Evolutionary conservation across 2,113 vertebrate species (phyloP), one percentile per base, ranked within the genome.

Genomic region (Tenrec ecaudatus): DNA sequence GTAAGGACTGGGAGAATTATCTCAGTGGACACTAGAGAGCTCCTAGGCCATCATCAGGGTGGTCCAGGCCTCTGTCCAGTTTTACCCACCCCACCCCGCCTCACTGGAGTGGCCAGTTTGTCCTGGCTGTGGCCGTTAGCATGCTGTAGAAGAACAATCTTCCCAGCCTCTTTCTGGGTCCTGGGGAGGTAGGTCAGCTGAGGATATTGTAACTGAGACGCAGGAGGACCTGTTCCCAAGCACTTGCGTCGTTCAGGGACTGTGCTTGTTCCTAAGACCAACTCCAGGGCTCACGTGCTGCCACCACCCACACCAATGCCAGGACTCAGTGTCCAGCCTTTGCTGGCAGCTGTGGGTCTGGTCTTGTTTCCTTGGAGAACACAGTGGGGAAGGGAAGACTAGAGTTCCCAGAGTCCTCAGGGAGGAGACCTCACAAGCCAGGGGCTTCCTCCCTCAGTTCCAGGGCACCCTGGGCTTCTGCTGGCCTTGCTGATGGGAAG

Each of bases 371-470:
- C 77, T 6, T 19, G 75, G 31, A 29, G 43, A 62, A 88, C 79
- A 27, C 53, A 62, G 77, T 76, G 29, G 31, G 38, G 71, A 88
- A 82, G 36, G 62, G 69, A 84, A 84, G 33, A 36, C 38, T 16
- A 12, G 5, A 68, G 75, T 4, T 57, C 11, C 29, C 27, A 40
- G 64, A 23, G 36, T 76, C 40, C 40, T 75, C 36, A 19, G 16
- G 15, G 58, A 25, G 57, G 58, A 92, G 73, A 36, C 31, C 62
- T 92, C 58, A 91, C 36, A 2, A 17, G 64, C 57, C 43, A 33
- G 22, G 22, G 93, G 58, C 40, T 96, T 96, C 19, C 71, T 88
- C 38, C 79, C 47, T 88, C 86, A 95, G 95, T 66, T 86, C 88
- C 33, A 36, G 81, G 16, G 16, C 58, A 15, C 47, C 77, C 31